Percentiles rank a stretch among this genome's conserved stretches.
Evolutionary conservation across 2,113 vertebrate species (phyloP).

Genomic region (Nothoprocta perdicaria): DNA sequence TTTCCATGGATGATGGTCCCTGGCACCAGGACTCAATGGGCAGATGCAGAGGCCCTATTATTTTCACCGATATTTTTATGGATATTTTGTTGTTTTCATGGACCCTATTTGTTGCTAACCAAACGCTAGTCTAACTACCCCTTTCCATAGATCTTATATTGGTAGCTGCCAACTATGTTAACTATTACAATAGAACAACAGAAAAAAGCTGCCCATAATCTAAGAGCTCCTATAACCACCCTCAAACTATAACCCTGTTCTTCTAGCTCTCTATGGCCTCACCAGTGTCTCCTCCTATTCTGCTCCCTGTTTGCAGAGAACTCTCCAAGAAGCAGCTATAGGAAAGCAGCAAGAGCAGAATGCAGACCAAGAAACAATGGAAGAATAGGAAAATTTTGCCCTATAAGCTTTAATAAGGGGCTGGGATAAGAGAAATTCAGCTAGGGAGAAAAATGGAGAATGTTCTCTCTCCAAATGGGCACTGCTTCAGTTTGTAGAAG

Average conservation of each 20-base stretch:
- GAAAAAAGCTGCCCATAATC: neutral
- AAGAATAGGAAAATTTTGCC: slow-evolving; percentile 65
- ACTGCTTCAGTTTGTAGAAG: slow-evolving; percentile 42
- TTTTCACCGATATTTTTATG: neutral
- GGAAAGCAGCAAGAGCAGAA: slow-evolving; percentile 17
- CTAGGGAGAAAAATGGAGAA: slow-evolving; percentile 28
- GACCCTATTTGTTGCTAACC: neutral
- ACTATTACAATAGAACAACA: neutral
- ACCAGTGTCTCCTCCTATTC: slow-evolving; percentile 10
- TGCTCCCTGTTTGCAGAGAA: slow-evolving; percentile 35
- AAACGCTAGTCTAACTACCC: neutral
- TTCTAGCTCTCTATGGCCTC: slow-evolving; percentile 38
- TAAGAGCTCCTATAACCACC: slow-evolving; percentile 24
- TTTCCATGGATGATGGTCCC: neutral
- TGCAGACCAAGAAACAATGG: slow-evolving; percentile 50
- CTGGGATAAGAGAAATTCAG: slow-evolving; percentile 52
- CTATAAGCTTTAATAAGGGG: slow-evolving; percentile 41
- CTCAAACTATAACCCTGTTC: slow-evolving; percentile 35
- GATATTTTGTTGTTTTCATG: neutral
- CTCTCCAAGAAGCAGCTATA: slow-evolving; percentile 12
- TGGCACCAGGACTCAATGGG: neutral
- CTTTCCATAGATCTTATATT: neutral
- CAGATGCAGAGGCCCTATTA: neutral
- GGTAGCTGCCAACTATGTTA: neutral
- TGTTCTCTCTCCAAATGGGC: slow-evolving; percentile 28